These are phyloP conservation scores for Aphyosemion australe DNA, from an alignment of 2,113 vertebrate species.

Conservation along the genomic window DNA sequence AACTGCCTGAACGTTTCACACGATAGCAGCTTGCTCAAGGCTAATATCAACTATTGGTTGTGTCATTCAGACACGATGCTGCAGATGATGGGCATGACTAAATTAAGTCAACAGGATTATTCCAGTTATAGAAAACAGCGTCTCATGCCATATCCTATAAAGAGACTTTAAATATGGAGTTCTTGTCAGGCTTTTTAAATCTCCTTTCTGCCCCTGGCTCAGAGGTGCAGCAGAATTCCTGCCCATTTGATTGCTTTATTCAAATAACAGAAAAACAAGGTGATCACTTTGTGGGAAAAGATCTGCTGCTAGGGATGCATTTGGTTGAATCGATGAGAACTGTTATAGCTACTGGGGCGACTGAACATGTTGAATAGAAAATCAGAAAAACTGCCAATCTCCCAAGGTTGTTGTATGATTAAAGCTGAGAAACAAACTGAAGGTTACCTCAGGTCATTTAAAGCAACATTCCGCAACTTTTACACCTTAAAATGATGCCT, in stretches of 20 bases:
- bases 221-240: neutral
- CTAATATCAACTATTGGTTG: neutral
- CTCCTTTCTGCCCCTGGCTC: neutral
- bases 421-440: neutral
- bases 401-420: neutral
- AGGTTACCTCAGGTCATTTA: no score
- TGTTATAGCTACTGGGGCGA: neutral
- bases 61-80: neutral
- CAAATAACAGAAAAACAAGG: neutral
- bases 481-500: no score
- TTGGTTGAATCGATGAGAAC: neutral
- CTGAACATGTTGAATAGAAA: neutral
- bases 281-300: neutral
- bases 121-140: neutral
- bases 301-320: neutral
- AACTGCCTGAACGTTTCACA: conserved; percentile 4
- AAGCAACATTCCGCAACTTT: no score
- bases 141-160: neutral
- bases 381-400: neutral
- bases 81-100: neutral
- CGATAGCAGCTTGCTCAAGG: neutral
- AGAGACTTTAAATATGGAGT: neutral
- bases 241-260: neutral
- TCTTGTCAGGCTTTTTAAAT: neutral
- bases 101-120: neutral